Conservation (phyloP, 2,888 invertebrate genomes). For the Cyaniris semiargus region DNA sequence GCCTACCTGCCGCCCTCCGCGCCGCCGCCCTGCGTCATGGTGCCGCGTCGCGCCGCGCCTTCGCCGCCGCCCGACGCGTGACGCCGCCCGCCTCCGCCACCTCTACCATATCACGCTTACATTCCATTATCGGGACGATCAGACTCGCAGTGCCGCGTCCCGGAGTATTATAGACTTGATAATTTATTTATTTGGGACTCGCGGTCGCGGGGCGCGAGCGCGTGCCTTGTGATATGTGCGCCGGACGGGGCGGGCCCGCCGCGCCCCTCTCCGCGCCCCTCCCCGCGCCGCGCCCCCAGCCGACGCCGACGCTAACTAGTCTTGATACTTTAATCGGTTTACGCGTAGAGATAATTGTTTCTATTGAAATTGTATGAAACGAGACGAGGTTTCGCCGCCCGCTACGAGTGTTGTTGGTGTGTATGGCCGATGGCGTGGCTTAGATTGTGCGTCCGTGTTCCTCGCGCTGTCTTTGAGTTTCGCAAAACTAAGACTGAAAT, state of each 20-base stretch:
- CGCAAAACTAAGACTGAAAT: conserved; percentile 80
- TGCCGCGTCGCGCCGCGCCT: conserved; percentile 58
- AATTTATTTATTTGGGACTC: conserved; percentile 75
- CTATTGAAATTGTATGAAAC: conserved; percentile 56
- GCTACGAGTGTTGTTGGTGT: conserved; percentile 54
- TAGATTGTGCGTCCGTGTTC: conserved; percentile 60
- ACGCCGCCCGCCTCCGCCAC: conserved; percentile 50
- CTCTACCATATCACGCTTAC: conserved; percentile 73
- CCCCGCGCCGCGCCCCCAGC: conserved; percentile 44
- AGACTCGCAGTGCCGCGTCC: conserved; percentile 63
- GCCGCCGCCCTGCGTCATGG: conserved; percentile 61
- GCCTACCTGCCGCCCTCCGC: conserved; percentile 53
- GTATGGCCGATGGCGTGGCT: conserved; percentile 52
- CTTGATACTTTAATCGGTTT: conserved; percentile 60
- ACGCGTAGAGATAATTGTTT: conserved; percentile 58
- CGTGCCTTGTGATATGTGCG: conserved; percentile 55
- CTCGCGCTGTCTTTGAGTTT: conserved; percentile 73
- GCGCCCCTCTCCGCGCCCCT: conserved; percentile 47
- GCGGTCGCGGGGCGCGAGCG: conserved; percentile 46
- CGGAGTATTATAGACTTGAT: conserved; percentile 75
- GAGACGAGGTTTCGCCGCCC: conserved; percentile 56
- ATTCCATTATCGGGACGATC: conserved; percentile 77
- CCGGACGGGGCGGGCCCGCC: conserved; percentile 46
- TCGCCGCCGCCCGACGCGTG: conserved; percentile 57
- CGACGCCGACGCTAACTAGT: conserved; percentile 53